Evolutionary conservation across 2,797 vertebrate genomes (phyloP), one percentile per base, ranked within the genome.

Genomic region (Neomorphus geoffroyi): DNA sequence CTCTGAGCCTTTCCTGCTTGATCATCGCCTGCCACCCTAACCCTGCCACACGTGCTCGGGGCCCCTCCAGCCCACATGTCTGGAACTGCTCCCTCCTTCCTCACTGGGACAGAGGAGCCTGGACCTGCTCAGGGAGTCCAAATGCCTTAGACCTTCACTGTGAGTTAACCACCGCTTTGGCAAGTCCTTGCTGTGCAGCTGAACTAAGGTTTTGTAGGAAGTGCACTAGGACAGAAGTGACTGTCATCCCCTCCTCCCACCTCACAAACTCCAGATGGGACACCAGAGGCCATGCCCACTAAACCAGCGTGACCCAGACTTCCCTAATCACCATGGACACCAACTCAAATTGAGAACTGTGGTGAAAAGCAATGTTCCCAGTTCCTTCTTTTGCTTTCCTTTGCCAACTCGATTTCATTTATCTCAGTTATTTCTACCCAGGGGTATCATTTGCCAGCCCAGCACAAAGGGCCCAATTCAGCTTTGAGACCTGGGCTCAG

Each of bases 401-500:
- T 26, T 57, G 33, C 80, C 37, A 85, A 85, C 28, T 77, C 67
- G 5, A 6, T 80, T 86, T 84, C 64, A 66, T 82, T 94, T 94
- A 90, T 72, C 71, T 95, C 89, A 35, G 78, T 70, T 86, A 82
- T 85, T 95, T 87, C 80, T 93, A 95, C 90, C 90, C 91, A 94
- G 90, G 91, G 74, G 37, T 95, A 96, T 96, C 67, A 4, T 82
- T 90, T 96, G 57, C 67, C 90, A 87, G 93, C 65, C 57, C 37
- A 45, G 54, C 33, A 95, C 96, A 97, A 96, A 92, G 56, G 54
- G 26, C 12, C n/a, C 48, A 39, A 78, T 95, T 94, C 77, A 96
- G 73, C 90, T 72, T 48, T 0, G 1, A 86, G 88, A 80, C n/a
- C 69, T 24, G 41, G 50, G n/a, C 65, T 69, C 79, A 75, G 84